A percentile compares a stretch with the other conserved stretches of the same genome.
These are phyloP conservation scores for Idaea aversata DNA, from an alignment of 2,888 invertebrate species.

Conservation along the genomic window DNA sequence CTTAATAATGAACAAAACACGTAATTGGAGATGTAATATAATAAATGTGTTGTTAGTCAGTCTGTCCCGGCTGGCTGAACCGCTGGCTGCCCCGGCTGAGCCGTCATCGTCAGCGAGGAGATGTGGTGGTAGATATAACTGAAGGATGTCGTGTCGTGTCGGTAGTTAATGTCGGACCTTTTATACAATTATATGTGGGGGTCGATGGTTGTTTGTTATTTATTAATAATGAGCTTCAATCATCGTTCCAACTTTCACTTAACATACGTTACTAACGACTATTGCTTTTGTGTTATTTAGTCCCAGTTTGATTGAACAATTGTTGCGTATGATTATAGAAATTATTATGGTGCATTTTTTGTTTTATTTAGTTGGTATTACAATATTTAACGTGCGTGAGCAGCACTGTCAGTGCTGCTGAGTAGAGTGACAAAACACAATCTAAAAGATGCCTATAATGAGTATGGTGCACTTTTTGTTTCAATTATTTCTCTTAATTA, in stretches of 20 bases:
- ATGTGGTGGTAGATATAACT: neutral
- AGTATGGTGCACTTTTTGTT: too few species aligned
- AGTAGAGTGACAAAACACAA: too few species aligned
- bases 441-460: too few species aligned
- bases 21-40: conserved; percentile 33
- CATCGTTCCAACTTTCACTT: neutral
- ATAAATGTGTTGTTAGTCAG: conserved; percentile 20
- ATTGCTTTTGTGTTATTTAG: neutral
- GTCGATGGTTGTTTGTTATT: neutral
- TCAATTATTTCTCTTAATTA: too few species aligned
- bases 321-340: too few species aligned
- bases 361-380: too few species aligned
- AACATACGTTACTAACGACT: neutral
- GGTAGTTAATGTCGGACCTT: neutral
- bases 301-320: too few species aligned
- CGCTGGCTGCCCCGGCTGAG: conserved; percentile 4
- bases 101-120: conserved; percentile 8
- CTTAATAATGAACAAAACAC: conserved; percentile 26
- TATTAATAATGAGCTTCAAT: neutral
- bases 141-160: neutral
- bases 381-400: too few species aligned
- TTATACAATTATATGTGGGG: neutral
- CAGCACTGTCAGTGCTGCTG: too few species aligned
- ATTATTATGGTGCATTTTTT: too few species aligned
- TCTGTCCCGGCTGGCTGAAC: conserved; percentile 6